These are phyloP conservation scores for Drosophila mimica DNA, from an alignment of 2,888 invertebrate genomes.

Conservation along the genomic window DNA sequence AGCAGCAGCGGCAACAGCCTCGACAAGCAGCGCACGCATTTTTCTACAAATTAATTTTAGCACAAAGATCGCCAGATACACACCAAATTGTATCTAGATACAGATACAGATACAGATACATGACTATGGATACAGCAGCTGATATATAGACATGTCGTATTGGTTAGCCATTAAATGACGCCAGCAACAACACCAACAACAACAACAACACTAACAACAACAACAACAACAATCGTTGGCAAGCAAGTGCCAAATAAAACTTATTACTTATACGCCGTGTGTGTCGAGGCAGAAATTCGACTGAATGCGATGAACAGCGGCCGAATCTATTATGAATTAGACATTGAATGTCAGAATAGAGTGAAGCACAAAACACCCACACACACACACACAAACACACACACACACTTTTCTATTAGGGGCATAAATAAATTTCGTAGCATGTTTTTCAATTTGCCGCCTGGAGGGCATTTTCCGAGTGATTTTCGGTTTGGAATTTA, in stretches of 20 bases:
- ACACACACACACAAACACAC: slow-evolving; percentile 28
- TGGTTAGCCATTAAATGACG: slow-evolving; percentile 82
- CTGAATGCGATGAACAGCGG: slow-evolving; percentile 42
- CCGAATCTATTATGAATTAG: slow-evolving; percentile 82
- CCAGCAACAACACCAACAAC: slow-evolving; percentile 45
- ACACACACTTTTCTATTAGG: slow-evolving; percentile 30
- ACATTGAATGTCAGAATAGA: slow-evolving; percentile 73
- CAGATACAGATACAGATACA: slow-evolving; percentile 50
- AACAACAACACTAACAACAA: slow-evolving; percentile 32
- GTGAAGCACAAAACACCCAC: slow-evolving; percentile 34
- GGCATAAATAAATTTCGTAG: slow-evolving; percentile 69
- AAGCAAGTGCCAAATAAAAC: slow-evolving; percentile 81
- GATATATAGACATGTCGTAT: slow-evolving; percentile 71
- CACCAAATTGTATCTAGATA: slow-evolving; percentile 73
- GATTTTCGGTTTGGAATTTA: slow-evolving; percentile 53
- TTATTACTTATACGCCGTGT: slow-evolving; percentile 81
- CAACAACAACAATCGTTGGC: slow-evolving; percentile 58
- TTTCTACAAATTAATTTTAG: slow-evolving; percentile 81
- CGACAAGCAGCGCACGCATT: slow-evolving; percentile 76
- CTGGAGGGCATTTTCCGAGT: slow-evolving; percentile 64
- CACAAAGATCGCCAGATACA: slow-evolving; percentile 80
- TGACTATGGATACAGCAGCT: slow-evolving; percentile 45
- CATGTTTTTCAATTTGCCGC: slow-evolving; percentile 61
- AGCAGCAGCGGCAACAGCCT: slow-evolving; percentile 31
- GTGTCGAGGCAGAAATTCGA: slow-evolving; percentile 33